These are phyloP conservation scores for Tachycineta bicolor DNA, from an alignment of 2,113 vertebrate species.

Conservation along the genomic window DNA sequence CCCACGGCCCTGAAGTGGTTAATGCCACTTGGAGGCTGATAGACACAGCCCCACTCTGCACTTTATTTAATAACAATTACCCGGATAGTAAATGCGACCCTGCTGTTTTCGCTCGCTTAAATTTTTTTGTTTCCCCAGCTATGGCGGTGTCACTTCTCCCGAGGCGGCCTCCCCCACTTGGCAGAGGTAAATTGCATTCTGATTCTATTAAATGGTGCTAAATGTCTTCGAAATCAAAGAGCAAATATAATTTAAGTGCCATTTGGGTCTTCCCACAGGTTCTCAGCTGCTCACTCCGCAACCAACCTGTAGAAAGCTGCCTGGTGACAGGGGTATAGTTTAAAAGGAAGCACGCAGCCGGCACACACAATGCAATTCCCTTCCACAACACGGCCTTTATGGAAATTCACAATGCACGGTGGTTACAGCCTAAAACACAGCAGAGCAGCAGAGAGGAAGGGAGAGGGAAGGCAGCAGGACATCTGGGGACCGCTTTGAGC, in stretches of 20 bases:
- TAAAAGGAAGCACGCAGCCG: slow-evolving; percentile 64
- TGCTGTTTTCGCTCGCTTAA: slow-evolving; percentile 48
- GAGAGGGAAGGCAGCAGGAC: not conserved
- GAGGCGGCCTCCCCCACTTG: slow-evolving; percentile 60
- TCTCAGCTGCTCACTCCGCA: slow-evolving; percentile 71
- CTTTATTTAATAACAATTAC: slow-evolving; percentile 51
- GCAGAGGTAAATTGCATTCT: slow-evolving; percentile 62
- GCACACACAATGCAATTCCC: slow-evolving; percentile 33
- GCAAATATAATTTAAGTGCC: slow-evolving; percentile 82
- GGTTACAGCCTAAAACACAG: slow-evolving; percentile 40
- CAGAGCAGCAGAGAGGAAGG: not conserved
- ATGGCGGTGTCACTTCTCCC: slow-evolving; percentile 46
- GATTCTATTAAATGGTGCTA: slow-evolving; percentile 73
- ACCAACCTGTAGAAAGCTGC: slow-evolving; percentile 67
- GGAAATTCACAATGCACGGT: slow-evolving; percentile 34
- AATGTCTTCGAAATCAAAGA: slow-evolving; percentile 76
- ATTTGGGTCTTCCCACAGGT: slow-evolving; percentile 77
- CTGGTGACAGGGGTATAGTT: slow-evolving; percentile 73
- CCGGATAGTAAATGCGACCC: slow-evolving; percentile 39
- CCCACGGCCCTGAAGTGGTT: not conserved
- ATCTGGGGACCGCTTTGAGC: not conserved
- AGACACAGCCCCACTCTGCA: not conserved
- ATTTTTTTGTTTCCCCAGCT: slow-evolving; percentile 59
- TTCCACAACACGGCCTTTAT: slow-evolving; percentile 63
- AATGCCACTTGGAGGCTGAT: not conserved